Evolutionary conservation across 2,888 invertebrate species (phyloP).

Genomic region (Folsomia candida): DNA sequence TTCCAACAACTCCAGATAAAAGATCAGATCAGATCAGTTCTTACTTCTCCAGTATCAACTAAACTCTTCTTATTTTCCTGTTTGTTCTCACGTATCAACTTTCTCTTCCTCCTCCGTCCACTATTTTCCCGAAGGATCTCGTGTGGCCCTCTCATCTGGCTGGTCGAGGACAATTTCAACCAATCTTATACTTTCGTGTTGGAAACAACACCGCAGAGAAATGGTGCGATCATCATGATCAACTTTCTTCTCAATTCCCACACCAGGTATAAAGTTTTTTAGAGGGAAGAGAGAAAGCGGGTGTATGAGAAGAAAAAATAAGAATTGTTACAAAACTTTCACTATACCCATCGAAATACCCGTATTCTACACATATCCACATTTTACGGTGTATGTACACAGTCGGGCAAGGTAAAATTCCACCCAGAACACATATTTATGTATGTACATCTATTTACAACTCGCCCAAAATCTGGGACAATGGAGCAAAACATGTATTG

Average conservation of each 20-base stretch:
- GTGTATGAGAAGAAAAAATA: background rate
- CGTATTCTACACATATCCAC: no score
- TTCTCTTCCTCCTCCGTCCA: background rate
- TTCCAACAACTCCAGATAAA: background rate
- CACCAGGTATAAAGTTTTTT: background rate
- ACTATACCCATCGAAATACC: no score
- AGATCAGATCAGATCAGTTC: background rate
- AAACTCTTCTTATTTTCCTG: background rate
- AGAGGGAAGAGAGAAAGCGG: background rate
- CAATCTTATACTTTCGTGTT: background rate
- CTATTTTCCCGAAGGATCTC: no score
- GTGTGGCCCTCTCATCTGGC: background rate
- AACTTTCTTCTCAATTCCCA: background rate
- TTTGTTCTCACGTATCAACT: background rate
- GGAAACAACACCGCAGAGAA: slow-evolving; percentile 6
- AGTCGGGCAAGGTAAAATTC: no score
- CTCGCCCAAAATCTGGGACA: no score
- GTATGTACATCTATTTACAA: no score
- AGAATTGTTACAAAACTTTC: no score
- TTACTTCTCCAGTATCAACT: background rate
- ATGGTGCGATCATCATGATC: background rate
- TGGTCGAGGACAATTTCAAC: background rate
- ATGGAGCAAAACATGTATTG: no score
- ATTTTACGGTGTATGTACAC: no score
- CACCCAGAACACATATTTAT: no score